Evolutionary conservation across 2,113 vertebrate species (phyloP).

Genomic region (Sarotherodon lohbergeri): DNA sequence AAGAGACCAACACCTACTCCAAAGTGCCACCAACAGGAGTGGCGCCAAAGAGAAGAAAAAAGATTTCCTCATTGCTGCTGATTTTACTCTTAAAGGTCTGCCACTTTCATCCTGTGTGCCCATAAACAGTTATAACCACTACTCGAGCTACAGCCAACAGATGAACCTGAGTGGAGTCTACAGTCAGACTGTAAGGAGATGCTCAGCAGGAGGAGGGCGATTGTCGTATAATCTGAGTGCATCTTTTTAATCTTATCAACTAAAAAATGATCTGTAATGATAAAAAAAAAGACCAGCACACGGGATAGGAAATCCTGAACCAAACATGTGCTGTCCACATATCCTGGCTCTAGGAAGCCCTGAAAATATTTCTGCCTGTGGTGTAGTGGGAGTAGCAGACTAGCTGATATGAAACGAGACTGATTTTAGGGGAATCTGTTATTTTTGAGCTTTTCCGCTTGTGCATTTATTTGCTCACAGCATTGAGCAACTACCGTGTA

Average conservation of each 20-base stretch:
- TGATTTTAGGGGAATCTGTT: background rate
- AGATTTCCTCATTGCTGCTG: background rate
- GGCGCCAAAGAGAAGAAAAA: rapidly evolving
- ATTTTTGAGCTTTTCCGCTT: background rate
- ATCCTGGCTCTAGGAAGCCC: background rate
- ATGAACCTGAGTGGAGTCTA: background rate
- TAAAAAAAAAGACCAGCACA: background rate
- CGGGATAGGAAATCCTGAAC: background rate
- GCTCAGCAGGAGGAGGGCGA: background rate
- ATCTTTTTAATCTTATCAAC: background rate
- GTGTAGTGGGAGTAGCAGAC: background rate
- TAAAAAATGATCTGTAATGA: rapidly evolving
- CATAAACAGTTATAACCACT: background rate
- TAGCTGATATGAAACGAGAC: background rate
- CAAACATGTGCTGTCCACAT: background rate
- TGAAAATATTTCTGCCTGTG: background rate
- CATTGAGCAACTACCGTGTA: background rate
- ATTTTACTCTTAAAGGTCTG: background rate
- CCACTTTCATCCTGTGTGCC: background rate
- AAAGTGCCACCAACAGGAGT: background rate
- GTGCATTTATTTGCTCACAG: background rate
- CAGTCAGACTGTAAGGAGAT: background rate
- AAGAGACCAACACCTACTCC: background rate
- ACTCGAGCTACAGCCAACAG: background rate
- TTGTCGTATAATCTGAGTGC: background rate